Evolutionary conservation across 2,113 vertebrate genomes (phyloP).

Genomic region (Hippocampus abdominalis): DNA sequence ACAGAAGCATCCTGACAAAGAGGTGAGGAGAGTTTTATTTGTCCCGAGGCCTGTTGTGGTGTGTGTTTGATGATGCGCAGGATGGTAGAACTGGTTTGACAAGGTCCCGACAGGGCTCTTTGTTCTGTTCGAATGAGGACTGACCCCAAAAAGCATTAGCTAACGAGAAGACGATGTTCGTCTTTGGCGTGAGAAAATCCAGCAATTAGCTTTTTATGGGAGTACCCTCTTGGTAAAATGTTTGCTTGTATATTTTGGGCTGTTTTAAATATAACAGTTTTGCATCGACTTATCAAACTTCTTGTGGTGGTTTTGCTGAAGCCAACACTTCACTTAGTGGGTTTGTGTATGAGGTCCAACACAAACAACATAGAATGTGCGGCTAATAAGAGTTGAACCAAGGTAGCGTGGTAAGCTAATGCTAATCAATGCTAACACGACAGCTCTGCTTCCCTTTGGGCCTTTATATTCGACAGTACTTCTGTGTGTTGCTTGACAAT

Average conservation of each 20-base stretch:
- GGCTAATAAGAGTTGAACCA: too few relatives aligned
- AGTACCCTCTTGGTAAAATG: not conserved
- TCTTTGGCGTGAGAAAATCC: not conserved
- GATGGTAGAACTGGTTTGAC: not conserved
- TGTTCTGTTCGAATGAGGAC: not conserved
- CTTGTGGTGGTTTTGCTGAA: not conserved
- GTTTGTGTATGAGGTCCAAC: too few relatives aligned
- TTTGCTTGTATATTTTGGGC: not conserved
- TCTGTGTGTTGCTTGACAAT: too few relatives aligned
- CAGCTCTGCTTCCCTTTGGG: too few relatives aligned
- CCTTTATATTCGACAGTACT: too few relatives aligned
- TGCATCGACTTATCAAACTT: not conserved
- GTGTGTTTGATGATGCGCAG: not conserved
- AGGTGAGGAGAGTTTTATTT: slow-evolving; percentile 56
- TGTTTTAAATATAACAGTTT: not conserved
- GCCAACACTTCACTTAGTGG: not conserved
- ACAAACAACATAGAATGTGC: too few relatives aligned
- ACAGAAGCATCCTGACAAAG: slow-evolving; percentile 97
- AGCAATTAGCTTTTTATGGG: not conserved
- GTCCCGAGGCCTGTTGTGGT: not conserved
- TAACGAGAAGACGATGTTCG: not conserved
- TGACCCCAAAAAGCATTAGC: not conserved
- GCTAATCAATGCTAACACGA: too few relatives aligned
- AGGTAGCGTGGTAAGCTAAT: too few relatives aligned
- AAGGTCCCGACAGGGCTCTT: not conserved